phyloP scores from a whole-genome alignment of 2,113 vertebrate species.

The Sphyrna mokarran region DNA sequence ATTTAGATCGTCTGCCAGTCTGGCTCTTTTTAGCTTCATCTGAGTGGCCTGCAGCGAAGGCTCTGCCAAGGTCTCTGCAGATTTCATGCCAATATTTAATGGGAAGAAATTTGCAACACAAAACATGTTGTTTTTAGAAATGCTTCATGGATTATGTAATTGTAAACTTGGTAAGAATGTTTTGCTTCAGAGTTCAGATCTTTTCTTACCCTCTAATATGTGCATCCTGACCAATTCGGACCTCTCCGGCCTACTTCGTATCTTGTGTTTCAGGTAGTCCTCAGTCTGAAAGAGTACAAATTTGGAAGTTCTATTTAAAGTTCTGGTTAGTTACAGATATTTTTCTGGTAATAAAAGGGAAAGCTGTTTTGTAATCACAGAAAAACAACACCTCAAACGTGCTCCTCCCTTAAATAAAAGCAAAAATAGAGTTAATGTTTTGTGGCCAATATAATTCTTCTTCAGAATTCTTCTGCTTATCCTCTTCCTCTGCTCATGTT shows the following conservation, averaged over 20 bases:
- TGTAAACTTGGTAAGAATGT: constrained; percentile 40
- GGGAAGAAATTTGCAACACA: constrained; percentile 15
- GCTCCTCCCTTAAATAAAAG: too few species aligned
- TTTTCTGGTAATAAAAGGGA: background rate
- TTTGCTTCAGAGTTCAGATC: constrained; percentile 44
- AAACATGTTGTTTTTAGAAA: constrained; percentile 39
- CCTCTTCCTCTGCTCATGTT: too few species aligned
- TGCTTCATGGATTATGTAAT: background rate
- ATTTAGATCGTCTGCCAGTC: constrained; percentile 91
- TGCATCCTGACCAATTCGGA: constrained; percentile 97
- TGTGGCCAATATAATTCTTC: too few species aligned
- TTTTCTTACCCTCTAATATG: constrained; percentile 81
- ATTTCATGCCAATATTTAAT: constrained; percentile 33
- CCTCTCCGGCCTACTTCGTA: constrained; percentile 87
- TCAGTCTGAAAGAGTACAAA: constrained; percentile 69
- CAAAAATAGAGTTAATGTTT: too few species aligned
- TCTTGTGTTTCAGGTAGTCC: constrained; percentile 98
- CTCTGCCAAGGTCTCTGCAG: constrained; percentile 84
- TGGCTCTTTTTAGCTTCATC: constrained; percentile 88
- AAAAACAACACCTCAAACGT: background rate
- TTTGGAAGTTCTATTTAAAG: background rate
- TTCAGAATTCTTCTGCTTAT: background rate
- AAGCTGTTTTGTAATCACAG: background rate
- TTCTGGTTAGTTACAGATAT: background rate
- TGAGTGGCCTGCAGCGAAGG: constrained; percentile 93